phyloP scores from a whole-genome alignment of 2,113 vertebrate genomes.

The Haliaeetus leucogaster region DNA sequence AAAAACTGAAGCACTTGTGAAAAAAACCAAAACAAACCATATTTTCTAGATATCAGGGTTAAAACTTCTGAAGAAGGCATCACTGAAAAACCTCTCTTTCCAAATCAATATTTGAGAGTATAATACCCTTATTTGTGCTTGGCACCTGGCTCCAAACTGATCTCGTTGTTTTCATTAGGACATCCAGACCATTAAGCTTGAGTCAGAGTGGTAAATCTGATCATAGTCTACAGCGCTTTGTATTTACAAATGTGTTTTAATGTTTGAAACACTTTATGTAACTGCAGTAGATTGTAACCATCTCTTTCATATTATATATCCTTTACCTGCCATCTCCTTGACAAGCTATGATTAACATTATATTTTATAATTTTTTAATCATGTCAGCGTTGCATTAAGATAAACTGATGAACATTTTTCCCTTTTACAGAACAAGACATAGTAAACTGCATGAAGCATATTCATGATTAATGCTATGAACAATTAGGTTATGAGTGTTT shows the following conservation, averaged over 20 bases:
- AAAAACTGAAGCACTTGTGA: not conserved
- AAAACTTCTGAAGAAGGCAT: not conserved
- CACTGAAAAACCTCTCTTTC: not conserved
- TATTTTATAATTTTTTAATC: not conserved
- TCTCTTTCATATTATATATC: not conserved
- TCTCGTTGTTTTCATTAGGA: not conserved
- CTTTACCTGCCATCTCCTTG: not conserved
- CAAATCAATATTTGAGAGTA: not conserved
- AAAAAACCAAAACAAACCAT: accelerated
- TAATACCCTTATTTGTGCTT: not conserved
- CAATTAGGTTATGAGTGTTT: not conserved
- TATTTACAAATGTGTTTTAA: not conserved
- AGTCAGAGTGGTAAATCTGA: not conserved
- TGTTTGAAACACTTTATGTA: not conserved
- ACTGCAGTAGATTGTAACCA: not conserved
- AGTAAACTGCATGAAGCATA: not conserved
- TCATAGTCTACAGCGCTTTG: not conserved
- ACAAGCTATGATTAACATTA: not conserved
- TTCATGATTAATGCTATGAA: not conserved
- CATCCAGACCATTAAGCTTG: not conserved
- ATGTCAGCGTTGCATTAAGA: not conserved
- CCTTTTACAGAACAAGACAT: not conserved
- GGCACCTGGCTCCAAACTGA: not conserved
- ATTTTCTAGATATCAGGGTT: not conserved
- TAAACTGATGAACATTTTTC: not conserved